Evolutionary conservation across 2,113 vertebrate species (phyloP), one percentile per base, ranked within the genome.

Genomic region (Paracanthobrama guichenoti): DNA sequence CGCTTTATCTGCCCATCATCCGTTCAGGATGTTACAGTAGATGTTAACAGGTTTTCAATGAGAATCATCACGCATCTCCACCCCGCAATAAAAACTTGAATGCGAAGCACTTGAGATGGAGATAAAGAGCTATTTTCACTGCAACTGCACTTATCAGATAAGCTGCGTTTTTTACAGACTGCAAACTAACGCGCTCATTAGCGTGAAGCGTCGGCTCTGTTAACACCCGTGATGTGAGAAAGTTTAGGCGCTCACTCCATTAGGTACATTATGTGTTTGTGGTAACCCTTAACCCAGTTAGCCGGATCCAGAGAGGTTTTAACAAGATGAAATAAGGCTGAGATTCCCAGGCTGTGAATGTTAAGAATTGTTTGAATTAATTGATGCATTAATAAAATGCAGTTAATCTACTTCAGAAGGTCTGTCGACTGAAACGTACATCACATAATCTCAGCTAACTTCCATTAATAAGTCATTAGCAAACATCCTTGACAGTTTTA

Each of bases 1-100:
- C 14, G 69, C 80, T 84, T 90, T 88, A 91, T 91, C 90, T 77
- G 87, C 87, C 78, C 35, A 18, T 77, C 53, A 55, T 55, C 53
- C 18, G 69, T 42, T 78, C 64, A 87, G 87, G 64, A 74, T 74
- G 13, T 79, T 60, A 53, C 77, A 60, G 64, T 67, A 82, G 74
- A 73, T 82, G 73, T 50, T 83, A 81, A 84, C 76, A 71, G 87
- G 59, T 78, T 79, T 86, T 53, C 73, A 67, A 55, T 42, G 73
- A 44, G 73, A 24, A 50, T 79, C 39, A 64, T 79, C 35, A 79
- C 44, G 77, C 39, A 73, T 79, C 77, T 79, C 77, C 77, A 79
- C 57, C 77, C 77, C 59, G 6, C 39, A 79, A 79, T 79, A 79
- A 79, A 59, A 44, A 20, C 6, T 42, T n/a, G 20, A 71, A 71